Percentiles rank a stretch among this genome's conserved stretches.
phyloP scores from a whole-genome alignment of 1,140 invertebrate species.

The Caenorhabditis tropicalis region DNA sequence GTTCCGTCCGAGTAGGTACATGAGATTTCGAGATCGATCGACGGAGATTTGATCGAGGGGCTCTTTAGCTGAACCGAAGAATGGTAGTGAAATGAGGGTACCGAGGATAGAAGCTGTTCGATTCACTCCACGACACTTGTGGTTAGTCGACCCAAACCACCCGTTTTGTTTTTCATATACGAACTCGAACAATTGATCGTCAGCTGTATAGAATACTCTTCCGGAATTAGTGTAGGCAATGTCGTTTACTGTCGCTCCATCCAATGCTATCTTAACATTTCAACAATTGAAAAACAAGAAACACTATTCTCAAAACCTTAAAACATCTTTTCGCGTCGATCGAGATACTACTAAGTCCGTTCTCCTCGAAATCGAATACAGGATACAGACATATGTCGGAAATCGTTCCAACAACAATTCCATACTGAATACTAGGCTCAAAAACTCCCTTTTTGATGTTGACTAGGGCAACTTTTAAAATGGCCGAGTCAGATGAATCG shows the following conservation, averaged over 20 bases:
- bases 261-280: slow-evolving; percentile 79
- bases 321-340: slow-evolving; percentile 7
- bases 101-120: slow-evolving; percentile 77
- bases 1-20: slow-evolving; percentile 84
- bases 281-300: too few species aligned
- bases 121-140: slow-evolving; percentile 89
- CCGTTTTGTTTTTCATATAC: slow-evolving; percentile 86
- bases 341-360: slow-evolving; percentile 75
- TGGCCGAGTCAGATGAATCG: slow-evolving; percentile 72
- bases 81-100: slow-evolving; percentile 38
- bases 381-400: slow-evolving; percentile 67
- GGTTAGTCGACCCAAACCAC: slow-evolving; percentile 80
- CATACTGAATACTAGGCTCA: slow-evolving; percentile 50
- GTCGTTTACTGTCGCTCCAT: slow-evolving; percentile 85
- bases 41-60: slow-evolving; percentile 84
- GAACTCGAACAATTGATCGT: slow-evolving; percentile 93
- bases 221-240: slow-evolving; percentile 84
- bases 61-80: slow-evolving; percentile 77
- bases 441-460: slow-evolving; percentile 69
- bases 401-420: slow-evolving; percentile 84
- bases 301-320: not conserved
- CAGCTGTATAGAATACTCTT: slow-evolving; percentile 91
- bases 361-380: slow-evolving; percentile 64
- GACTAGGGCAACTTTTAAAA: slow-evolving; percentile 70
- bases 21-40: slow-evolving; percentile 86